phyloP scores from a whole-genome alignment of 2,797 vertebrate species.

The Smutsia temminckii region DNA sequence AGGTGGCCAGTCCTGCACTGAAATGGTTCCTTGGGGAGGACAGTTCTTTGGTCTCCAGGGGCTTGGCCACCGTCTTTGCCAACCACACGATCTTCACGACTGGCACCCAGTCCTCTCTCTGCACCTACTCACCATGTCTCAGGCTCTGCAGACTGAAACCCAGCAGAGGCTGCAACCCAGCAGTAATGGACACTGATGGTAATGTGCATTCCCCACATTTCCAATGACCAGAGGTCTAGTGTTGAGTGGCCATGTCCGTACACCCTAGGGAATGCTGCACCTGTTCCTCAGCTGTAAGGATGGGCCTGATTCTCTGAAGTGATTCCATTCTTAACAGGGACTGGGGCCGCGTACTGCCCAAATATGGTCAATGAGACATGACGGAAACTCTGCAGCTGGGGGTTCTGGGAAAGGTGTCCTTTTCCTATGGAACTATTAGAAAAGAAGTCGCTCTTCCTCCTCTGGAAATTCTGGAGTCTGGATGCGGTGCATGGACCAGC shows the following conservation, averaged over 20 bases:
- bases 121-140: not conserved
- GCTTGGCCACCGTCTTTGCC: not conserved
- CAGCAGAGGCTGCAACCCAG: rapidly evolving
- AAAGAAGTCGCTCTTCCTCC: not conserved
- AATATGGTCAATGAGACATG: rapidly evolving
- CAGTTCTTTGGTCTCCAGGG: not conserved
- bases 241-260: not conserved
- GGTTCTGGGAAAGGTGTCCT: not conserved
- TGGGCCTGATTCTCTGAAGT: not conserved
- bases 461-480: not conserved
- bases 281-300: rapidly evolving
- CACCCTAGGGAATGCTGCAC: not conserved
- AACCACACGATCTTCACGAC: rapidly evolving
- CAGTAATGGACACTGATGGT: rapidly evolving
- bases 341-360: not conserved
- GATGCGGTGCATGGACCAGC: not conserved
- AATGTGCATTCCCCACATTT: too few species aligned
- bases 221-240: not conserved
- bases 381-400: not conserved
- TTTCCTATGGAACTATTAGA: not conserved
- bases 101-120: rapidly evolving
- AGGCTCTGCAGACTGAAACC: not conserved
- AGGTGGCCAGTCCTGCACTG: too few species aligned
- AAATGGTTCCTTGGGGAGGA: not conserved
- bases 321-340: not conserved